Evolutionary conservation across 2,113 vertebrate species (phyloP).

Genomic region (Gymnocephalus cernua): DNA sequence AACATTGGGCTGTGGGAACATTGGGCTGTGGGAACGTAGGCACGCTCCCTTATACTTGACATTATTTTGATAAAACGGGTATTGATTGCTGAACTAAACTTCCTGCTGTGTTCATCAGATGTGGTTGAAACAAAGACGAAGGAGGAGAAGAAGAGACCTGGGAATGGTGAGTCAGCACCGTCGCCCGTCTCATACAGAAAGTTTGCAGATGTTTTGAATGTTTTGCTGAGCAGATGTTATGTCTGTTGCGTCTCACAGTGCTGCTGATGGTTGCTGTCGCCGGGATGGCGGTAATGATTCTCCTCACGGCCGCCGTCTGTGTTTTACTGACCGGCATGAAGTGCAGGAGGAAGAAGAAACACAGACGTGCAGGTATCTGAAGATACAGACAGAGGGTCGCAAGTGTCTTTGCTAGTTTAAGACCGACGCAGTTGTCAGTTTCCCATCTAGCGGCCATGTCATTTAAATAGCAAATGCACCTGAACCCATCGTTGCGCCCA

Average conservation of each 20-base stretch:
- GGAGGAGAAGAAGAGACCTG: constrained; percentile 26
- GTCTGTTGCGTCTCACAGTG: constrained; percentile 14
- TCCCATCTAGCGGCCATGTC: too few species aligned
- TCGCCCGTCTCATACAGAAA: not conserved
- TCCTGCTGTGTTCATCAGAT: constrained; percentile 31
- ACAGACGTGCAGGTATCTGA: constrained; percentile 27
- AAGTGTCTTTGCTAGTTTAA: too few species aligned
- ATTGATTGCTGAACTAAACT: too few species aligned
- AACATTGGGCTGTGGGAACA: too few species aligned
- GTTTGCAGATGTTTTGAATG: not conserved
- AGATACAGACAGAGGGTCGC: too few species aligned
- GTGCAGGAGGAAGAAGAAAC: constrained; percentile 52
- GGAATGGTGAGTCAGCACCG: constrained; percentile 41
- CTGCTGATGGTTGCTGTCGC: constrained; percentile 39
- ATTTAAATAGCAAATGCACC: too few species aligned
- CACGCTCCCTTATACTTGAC: too few species aligned
- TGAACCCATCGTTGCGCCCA: too few species aligned
- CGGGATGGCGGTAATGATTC: constrained; percentile 24
- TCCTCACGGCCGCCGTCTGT: constrained; percentile 43
- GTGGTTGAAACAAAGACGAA: constrained; percentile 27
- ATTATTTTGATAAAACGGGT: too few species aligned
- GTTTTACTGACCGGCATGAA: constrained; percentile 48
- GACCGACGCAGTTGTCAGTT: too few species aligned
- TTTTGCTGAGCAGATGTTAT: not conserved
- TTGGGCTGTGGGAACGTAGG: too few species aligned